Base-by-base conservation (phyloP, 2,888 invertebrate genomes). In the Tachina lurida region DNA sequence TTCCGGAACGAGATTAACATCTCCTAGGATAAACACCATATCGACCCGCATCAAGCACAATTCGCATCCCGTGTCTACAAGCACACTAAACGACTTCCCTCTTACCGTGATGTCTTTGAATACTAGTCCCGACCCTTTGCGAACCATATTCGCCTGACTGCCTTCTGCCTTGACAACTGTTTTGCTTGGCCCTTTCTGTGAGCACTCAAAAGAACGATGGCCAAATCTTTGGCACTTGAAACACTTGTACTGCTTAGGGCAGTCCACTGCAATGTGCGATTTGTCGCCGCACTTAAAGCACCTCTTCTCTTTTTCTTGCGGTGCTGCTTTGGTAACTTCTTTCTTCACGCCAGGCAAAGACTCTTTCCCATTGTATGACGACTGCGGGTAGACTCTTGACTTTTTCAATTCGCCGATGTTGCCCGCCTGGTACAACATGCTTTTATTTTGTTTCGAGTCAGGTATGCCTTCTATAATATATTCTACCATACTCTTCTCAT, bases 401-500 rank as follows among this genome's bases (percentile, higher is more conserved):
- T 31, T 62, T 10, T 71, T 65, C 43, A 71, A 22, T 10, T 71
- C 71, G 56, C 15, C 1, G 7, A 73, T 60, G 2, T 8, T 60
- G 8, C 56, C 17, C 0, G 60, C 77, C 22, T 78, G 49, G 12
- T 68, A 78, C 31, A 78, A 43, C 13, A 78, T 45, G 8, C 49
- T 19, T 22, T 78, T 78, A 9, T 62, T 78, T 9, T 17, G 15
- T n/a, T 13, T 52, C 3, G 49, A 52, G 15, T 71, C 79, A 1
- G 52, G 52, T 1, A 79, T 71, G 0, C 71, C 58, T 5, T 60
- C 39, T 31, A 60, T 60, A 60, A 60, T 15, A 39, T 39, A 60
- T 5, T 60, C 58, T 5, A 65, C n/a, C 13, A 77, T 52, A 15
- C 77, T 77, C n/a, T 60, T 43, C 13, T 77, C 87, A 9, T 87